Evolutionary conservation across 2,113 vertebrate genomes (phyloP).

Genomic region (Mungos mungo): DNA sequence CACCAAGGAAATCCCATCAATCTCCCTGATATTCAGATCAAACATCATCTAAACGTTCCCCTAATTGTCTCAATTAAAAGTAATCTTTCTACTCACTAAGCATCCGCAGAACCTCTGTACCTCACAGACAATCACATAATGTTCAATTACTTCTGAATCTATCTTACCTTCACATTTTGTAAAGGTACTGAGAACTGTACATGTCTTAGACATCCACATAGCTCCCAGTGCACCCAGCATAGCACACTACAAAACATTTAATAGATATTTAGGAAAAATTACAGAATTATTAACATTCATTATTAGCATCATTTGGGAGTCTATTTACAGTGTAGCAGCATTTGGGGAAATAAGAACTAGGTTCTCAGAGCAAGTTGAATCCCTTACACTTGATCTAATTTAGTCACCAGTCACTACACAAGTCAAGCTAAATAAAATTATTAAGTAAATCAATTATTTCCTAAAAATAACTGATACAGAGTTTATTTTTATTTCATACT

Average conservation of each 20-base stretch:
- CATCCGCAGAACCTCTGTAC: background rate
- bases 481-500: conserved; percentile 13
- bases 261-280: background rate
- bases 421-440: conserved; percentile 32
- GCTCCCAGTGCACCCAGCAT: background rate
- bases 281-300: background rate
- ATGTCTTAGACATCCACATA: background rate
- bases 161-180: background rate
- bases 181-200: background rate
- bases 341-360: conserved; percentile 19
- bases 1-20: background rate
- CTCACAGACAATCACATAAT: background rate
- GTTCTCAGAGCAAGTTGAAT: background rate
- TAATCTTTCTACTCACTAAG: background rate
- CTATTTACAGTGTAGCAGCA: background rate
- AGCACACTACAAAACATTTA: background rate
- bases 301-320: background rate
- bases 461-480: conserved; percentile 20
- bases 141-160: background rate
- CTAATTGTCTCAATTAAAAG: background rate
- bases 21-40: background rate
- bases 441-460: background rate
- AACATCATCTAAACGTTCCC: background rate
- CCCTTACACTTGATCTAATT: background rate
- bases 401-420: background rate